phyloP scores from a whole-genome alignment of 2,797 vertebrate genomes.

The Salarias fasciatus region DNA sequence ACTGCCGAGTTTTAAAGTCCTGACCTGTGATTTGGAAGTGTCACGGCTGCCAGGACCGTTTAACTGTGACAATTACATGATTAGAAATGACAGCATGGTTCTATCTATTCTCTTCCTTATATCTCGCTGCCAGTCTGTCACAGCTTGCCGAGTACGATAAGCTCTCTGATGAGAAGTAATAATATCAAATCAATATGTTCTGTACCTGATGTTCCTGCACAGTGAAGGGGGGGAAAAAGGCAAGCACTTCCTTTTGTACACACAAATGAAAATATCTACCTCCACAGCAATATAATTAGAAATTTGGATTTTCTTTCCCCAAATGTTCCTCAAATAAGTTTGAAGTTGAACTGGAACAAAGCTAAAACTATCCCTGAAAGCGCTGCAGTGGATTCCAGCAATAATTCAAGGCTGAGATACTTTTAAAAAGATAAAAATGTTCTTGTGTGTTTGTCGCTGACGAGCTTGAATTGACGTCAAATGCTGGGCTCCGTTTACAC shows the following conservation, averaged over 20 bases:
- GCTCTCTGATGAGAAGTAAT: constrained; percentile 34
- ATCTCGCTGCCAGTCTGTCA: constrained; percentile 2
- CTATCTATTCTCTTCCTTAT: constrained; percentile 19
- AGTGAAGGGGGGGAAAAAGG: not conserved
- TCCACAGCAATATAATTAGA: constrained; percentile 5
- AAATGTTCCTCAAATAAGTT: not conserved
- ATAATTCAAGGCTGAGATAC: no score
- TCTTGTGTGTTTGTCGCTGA: no score
- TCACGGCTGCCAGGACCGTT: constrained; percentile 54
- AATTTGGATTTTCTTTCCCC: constrained; percentile 10
- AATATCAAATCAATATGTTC: constrained; percentile 45
- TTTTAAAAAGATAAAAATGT: no score
- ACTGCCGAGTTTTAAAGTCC: constrained; percentile 42
- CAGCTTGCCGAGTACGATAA: constrained; percentile 7
- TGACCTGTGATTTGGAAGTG: constrained; percentile 59
- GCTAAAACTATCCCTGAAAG: not conserved
- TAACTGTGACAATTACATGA: constrained; percentile 47
- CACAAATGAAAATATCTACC: constrained; percentile 20
- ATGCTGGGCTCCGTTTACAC: no score
- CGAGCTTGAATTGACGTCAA: no score
- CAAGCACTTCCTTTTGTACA: not conserved
- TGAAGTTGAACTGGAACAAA: not conserved
- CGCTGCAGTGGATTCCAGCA: not conserved
- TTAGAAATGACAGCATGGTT: constrained; percentile 42
- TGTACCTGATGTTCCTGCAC: constrained; percentile 24